A percentile compares a stretch with the other conserved stretches of the same genome.
phyloP scores from a whole-genome alignment of 1,140 invertebrate species.

The Lepeophtheirus salmonis region DNA sequence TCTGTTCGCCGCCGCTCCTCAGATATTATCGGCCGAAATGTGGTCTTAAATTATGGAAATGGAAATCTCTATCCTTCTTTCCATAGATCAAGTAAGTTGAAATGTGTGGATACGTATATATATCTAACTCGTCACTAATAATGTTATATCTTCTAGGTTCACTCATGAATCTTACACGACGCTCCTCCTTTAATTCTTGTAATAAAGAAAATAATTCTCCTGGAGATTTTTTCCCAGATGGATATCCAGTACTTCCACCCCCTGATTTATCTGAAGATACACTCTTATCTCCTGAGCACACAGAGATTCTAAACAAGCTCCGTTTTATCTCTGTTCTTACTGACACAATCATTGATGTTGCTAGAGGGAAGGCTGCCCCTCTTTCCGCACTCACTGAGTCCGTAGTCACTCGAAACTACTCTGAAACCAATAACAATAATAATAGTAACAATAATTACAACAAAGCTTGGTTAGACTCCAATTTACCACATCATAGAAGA shows the following conservation, averaged over 20 bases:
- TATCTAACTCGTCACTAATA: too few relatives aligned
- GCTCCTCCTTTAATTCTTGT: neutral
- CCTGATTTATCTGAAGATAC: conserved; percentile 20
- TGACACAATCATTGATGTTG: conserved; percentile 58
- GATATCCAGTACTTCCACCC: conserved; percentile 20
- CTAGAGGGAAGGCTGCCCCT: conserved; percentile 17
- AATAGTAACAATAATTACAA: neutral
- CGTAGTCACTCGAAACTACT: conserved; percentile 1
- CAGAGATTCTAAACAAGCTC: conserved; percentile 76
- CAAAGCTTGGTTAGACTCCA: conserved; percentile 7
- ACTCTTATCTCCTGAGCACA: conserved; percentile 47
- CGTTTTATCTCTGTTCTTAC: conserved; percentile 78
- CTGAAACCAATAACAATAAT: conserved; percentile 4
- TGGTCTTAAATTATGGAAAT: conserved; percentile 3
- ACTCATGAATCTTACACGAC: conserved; percentile 6
- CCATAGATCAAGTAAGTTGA: too few relatives aligned
- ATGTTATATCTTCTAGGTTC: too few relatives aligned
- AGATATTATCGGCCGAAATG: too few relatives aligned
- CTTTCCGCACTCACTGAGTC: conserved; percentile 22
- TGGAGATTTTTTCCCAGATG: conserved; percentile 15
- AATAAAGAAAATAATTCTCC: neutral
- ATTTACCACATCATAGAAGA: conserved; percentile 31
- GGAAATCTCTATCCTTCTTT: too few relatives aligned
- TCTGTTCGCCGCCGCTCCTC: too few relatives aligned
- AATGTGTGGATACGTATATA: too few relatives aligned